Evolutionary conservation across 1,140 invertebrate genomes (phyloP).

Genomic region (Lepidurus couesii): DNA sequence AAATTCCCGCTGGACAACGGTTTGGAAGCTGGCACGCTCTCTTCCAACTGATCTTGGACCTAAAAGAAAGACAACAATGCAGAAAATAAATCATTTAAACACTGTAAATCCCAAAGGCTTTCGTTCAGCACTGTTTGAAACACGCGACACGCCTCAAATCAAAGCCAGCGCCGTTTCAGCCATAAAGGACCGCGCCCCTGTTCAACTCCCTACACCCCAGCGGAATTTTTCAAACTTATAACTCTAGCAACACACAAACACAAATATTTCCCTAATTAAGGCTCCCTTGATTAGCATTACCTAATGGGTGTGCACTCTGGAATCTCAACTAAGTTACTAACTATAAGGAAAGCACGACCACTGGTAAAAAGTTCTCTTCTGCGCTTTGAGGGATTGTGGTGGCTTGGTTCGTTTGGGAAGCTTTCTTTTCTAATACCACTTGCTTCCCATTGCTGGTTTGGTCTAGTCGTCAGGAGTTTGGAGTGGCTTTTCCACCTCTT

Average conservation of each 20-base stretch:
- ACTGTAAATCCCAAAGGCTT: background rate
- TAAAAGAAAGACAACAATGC: constrained; percentile 39
- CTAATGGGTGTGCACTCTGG: background rate
- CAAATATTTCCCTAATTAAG: background rate
- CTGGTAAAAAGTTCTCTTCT: constrained; percentile 20
- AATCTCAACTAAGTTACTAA: constrained; percentile 25
- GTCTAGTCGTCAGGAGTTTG: background rate
- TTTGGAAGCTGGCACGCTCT: constrained; percentile 42
- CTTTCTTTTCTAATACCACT: background rate
- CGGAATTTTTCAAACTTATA: background rate
- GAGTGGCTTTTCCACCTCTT: constrained; percentile 1
- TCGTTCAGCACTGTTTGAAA: background rate
- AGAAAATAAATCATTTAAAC: background rate
- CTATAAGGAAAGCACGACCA: background rate
- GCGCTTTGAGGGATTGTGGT: background rate
- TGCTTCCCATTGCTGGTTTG: background rate
- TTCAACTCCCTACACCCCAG: background rate
- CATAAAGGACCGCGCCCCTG: background rate
- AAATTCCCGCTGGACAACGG: constrained; percentile 46
- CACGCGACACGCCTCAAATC: background rate
- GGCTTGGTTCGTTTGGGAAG: background rate
- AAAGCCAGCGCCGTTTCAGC: background rate
- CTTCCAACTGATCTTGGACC: constrained; percentile 52
- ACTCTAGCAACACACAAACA: constrained; percentile 1
- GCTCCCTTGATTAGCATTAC: background rate